Base-by-base conservation (phyloP, 2,113 vertebrate genomes). In the Lagopus leucura region DNA sequence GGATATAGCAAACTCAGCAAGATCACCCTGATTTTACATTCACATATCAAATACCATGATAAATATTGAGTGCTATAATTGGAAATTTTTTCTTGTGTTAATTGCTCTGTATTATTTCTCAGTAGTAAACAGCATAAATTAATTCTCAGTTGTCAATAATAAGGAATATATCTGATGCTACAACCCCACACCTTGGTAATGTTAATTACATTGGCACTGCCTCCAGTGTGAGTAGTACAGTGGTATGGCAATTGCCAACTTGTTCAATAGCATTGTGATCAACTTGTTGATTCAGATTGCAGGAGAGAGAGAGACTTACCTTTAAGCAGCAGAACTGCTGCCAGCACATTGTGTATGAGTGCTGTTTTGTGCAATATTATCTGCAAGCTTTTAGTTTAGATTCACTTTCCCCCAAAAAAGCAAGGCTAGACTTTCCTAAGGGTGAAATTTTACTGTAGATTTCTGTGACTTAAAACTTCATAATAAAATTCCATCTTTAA, bases 271-370 rank as follows among this genome's bases (percentile, higher is more conserved):
- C 52, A 32, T 61, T 21, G 61, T 6, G 50, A 52, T 48, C 52
- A 52, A 65, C 81, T 63, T 79, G 48, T 15, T 87, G 75, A 91
- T 84, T 60, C 74, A 85, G 17, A 89, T 57, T 85, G 84, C 20
- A 73, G 40, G 54, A 18, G 60, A 78, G 17, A 66, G 14, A 32
- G 5, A 34, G 17, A 21, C 87, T 78, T 89, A 78, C 65, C 82
- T 27, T 69, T 27, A 61, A 92, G 66, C 92, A 93, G 93, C 82
- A 82, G 36, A 78, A 66, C 43, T 76, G 36, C 64, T 87, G 91
- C 84, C 74, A 96, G 58, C 30, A 45, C 34, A 52, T 2, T 25
- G 15, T 38, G 7, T 38, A 21, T 22, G 43, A 61, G 19, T 10
- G 43, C 34, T 73, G 84, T 58, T 92, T 76, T n/a, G 54, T 73